Evolutionary conservation across 37 sponge, comb jelly and placozoan genomes (phyloP).

Genomic region (Agelas oroides): DNA sequence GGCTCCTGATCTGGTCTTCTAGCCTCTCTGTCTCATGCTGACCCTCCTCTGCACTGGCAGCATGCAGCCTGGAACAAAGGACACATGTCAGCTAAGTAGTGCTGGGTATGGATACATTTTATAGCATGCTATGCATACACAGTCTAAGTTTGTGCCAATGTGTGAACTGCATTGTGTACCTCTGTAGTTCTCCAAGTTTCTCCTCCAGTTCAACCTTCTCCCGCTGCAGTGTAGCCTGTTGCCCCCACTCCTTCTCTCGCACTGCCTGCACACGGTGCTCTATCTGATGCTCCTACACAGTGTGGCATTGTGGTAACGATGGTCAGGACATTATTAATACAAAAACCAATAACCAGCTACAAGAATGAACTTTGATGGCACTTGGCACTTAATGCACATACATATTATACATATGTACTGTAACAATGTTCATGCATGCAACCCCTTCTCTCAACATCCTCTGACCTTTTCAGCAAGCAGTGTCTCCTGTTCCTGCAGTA

Average conservation of each 20-base stretch:
- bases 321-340: background rate
- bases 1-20: background rate
- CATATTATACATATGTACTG: too few species aligned
- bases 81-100: background rate
- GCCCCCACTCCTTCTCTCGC: slow-evolving; percentile 60
- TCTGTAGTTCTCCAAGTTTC: slow-evolving; percentile 21
- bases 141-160: too few species aligned
- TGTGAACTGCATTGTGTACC: too few species aligned
- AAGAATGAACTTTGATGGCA: too few species aligned
- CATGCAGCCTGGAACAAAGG: background rate
- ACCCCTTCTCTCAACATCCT: background rate
- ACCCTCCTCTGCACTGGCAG: background rate
- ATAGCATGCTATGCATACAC: too few species aligned
- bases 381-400: too few species aligned
- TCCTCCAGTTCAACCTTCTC: slow-evolving; percentile 49
- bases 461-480: slow-evolving; percentile 44
- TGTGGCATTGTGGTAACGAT: too few species aligned
- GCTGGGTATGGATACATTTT: too few species aligned
- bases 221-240: slow-evolving; percentile 12
- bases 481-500: slow-evolving; percentile 1
- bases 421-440: too few species aligned
- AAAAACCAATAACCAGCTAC: background rate
- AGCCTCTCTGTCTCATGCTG: background rate
- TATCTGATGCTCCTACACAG: slow-evolving; percentile 32
- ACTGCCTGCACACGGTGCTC: slow-evolving; percentile 43